Evolutionary conservation across 1,140 invertebrate species (phyloP).

Genomic region (Thalassaphorura encarpata): DNA sequence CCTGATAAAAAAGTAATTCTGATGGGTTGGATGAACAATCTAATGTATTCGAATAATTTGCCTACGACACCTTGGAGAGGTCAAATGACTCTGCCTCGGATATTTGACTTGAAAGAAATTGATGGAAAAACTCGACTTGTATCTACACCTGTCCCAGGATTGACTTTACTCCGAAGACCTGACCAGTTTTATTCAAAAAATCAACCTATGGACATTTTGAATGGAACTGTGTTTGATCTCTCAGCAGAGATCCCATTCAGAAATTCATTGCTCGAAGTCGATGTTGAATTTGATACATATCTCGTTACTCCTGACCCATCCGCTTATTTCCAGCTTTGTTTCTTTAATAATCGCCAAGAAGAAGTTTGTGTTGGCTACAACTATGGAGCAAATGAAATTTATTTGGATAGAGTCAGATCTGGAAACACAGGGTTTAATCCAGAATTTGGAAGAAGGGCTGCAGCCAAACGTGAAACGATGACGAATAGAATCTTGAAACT

Average conservation of each 20-base stretch:
- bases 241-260: not conserved
- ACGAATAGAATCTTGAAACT: not conserved
- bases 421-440: conserved; percentile 9
- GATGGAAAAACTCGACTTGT: not conserved
- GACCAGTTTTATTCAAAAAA: not conserved
- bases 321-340: conserved; percentile 10
- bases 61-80: conserved; percentile 19
- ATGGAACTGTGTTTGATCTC: not conserved
- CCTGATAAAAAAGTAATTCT: not conserved
- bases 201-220: not conserved
- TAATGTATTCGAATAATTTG: conserved; percentile 7
- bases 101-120: not conserved
- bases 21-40: conserved; percentile 27
- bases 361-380: conserved; percentile 26
- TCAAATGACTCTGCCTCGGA: conserved; percentile 23
- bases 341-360: conserved; percentile 7
- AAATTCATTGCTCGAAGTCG: conserved; percentile 14
- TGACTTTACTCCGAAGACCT: not conserved
- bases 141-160: conserved; percentile 7
- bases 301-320: not conserved
- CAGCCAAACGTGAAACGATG: not conserved
- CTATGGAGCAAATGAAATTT: not conserved
- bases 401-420: conserved; percentile 15
- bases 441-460: not conserved
- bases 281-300: conserved; percentile 11